A percentile compares a stretch with the other conserved stretches of the same genome.
Evolutionary conservation across 92 coral and sea anemone genomes (phyloP).

Genomic region (Porites evermanni): DNA sequence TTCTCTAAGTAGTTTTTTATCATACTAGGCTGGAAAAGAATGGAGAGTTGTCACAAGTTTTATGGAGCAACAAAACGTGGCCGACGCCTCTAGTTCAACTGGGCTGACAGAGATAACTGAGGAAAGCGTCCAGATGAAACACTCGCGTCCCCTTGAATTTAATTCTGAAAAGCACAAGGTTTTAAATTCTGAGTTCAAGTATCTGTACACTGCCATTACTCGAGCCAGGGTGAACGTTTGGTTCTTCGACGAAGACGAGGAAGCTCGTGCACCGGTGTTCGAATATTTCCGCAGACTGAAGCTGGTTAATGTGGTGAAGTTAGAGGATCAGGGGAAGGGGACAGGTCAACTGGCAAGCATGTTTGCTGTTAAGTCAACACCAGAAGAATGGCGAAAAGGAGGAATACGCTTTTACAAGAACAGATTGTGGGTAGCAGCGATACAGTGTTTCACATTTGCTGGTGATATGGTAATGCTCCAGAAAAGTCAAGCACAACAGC

Average conservation of each 20-base stretch:
- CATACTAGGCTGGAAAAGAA: constrained; percentile 64
- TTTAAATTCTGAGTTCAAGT: constrained; percentile 80
- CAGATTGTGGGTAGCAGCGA: constrained; percentile 66
- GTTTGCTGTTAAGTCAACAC: constrained; percentile 71
- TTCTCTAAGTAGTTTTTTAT: constrained; percentile 23
- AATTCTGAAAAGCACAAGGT: constrained; percentile 77
- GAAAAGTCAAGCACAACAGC: constrained; percentile 74
- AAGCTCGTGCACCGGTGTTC: constrained; percentile 77
- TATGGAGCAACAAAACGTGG: constrained; percentile 12
- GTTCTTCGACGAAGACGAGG: constrained; percentile 80
- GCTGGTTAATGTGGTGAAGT: constrained; percentile 61
- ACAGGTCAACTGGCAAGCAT: constrained; percentile 53
- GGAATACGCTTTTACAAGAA: constrained; percentile 69
- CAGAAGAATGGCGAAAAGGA: constrained; percentile 72
- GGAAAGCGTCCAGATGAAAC: constrained; percentile 26
- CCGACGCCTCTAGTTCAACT: constrained; percentile 14
- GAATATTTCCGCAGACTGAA: constrained; percentile 68
- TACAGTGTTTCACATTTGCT: constrained; percentile 66
- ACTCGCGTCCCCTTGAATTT: constrained; percentile 71
- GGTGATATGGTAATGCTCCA: constrained; percentile 58
- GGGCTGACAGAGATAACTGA: constrained; percentile 65
- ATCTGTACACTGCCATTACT: constrained; percentile 79
- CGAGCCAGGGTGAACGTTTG: constrained; percentile 84
- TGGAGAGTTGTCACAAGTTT: constrained; percentile 76
- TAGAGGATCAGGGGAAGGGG: constrained; percentile 36